Evolutionary conservation across 1,140 invertebrate genomes (phyloP), one percentile per base, ranked within the genome.

Genomic region (Adoxophyes honmai): DNA sequence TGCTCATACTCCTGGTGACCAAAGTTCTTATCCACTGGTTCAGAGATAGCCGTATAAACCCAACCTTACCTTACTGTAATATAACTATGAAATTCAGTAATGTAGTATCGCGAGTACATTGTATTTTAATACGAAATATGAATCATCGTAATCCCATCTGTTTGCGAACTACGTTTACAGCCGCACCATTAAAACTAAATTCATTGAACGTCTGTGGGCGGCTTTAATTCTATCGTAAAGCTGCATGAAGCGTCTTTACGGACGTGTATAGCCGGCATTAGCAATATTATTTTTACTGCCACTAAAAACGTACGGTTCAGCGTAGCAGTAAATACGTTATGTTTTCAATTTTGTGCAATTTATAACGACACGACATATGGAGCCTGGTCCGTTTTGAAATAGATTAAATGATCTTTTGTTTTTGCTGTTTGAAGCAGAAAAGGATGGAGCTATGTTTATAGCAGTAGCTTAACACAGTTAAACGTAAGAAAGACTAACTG

Each of bases 161-260:
- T 35, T 35, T 16, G 28, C 21, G 21, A 28, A 28, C 34, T 15
- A 34, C 11, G 9, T 18, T 48, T 10, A 48, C 21, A 13, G 11
- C 10, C 9, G 36, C 36, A 37, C 1, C 15, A 52, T 52, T 52
- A 52, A 52, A 52, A 34, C 15, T 35, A 35, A 34, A 52, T 35
- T 52, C 51, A 35, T 52, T 52, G 14, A 48, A 48, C 18, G 42
- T 48, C 33, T 35, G 34, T 35, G 52, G 52, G n/a, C 9, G 33
- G 52, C 34, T 35, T 16, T 34, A 36, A 35, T 53, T 35, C 52
- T 14, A 11, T 33, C 37, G 37, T 53, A 18, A 58, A 55, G 34
- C 21, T 44, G 28, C 34, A 38, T 65, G 21, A 48, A 48, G 28
- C 16, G 34, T 59, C 15, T 65, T 55, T 39, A 55, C 38, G 28